phyloP scores from a whole-genome alignment of 2,113 vertebrate species.

The Microcebus griseorufus region DNA sequence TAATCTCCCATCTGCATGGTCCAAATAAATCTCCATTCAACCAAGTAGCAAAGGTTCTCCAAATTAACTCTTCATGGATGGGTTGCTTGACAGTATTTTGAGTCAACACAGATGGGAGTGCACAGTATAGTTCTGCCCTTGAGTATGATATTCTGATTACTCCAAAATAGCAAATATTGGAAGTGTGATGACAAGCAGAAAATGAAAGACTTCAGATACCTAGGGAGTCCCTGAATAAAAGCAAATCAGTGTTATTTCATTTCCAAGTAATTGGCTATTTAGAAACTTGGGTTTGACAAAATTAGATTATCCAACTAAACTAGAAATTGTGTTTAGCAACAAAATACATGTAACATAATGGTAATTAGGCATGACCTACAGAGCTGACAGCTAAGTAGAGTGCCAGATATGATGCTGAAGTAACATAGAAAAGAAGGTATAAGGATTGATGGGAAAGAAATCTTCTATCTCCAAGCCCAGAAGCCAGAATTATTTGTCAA shows the following conservation, averaged over 20 bases:
- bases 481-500: neutral
- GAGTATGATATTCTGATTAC: neutral
- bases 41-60: neutral
- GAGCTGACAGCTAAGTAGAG: neutral
- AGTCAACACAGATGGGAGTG: neutral
- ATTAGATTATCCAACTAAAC: conserved; percentile 23
- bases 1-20: neutral
- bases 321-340: conserved; percentile 12
- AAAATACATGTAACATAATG: neutral
- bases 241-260: neutral
- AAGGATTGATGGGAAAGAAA: neutral
- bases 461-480: rapidly evolving
- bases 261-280: conserved; percentile 50
- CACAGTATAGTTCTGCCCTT: neutral
- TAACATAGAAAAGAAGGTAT: neutral
- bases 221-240: neutral
- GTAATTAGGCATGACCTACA: neutral
- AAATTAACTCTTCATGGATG: conserved; percentile 64
- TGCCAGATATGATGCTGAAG: neutral
- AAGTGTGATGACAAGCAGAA: neutral
- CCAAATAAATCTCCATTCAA: conserved; percentile 49
- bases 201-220: neutral
- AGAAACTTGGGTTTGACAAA: neutral
- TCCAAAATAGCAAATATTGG: neutral
- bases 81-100: conserved; percentile 31